These are phyloP conservation scores for Platyrinchus mystaceus DNA, from an alignment of 2,797 vertebrate species.

Conservation along the genomic window DNA sequence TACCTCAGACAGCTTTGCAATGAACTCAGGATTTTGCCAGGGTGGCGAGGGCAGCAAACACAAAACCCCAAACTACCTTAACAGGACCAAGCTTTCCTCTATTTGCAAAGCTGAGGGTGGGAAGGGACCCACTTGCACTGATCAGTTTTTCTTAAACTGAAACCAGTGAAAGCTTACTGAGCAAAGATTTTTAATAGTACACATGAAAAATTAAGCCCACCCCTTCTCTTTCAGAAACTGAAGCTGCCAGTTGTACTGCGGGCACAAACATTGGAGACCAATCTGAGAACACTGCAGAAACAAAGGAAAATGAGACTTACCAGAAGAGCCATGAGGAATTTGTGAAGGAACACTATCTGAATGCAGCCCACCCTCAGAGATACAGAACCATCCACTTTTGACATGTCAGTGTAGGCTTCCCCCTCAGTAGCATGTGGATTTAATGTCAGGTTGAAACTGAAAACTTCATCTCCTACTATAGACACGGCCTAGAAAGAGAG, in stretches of 20 bases:
- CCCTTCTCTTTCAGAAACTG: neutral
- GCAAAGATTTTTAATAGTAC: neutral
- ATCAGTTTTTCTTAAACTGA: neutral
- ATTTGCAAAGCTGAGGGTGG: neutral
- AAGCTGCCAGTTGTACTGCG: neutral
- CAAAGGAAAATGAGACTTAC: slow-evolving; percentile 73
- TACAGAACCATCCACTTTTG: slow-evolving; percentile 88
- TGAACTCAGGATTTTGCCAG: neutral
- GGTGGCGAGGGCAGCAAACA: neutral
- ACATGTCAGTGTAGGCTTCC: slow-evolving; percentile 84
- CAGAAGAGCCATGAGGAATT: slow-evolving; percentile 90
- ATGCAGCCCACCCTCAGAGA: slow-evolving; percentile 91
- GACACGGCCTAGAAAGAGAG: slow-evolving; percentile 87
- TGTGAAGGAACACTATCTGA: slow-evolving; percentile 91
- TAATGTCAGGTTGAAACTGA: slow-evolving; percentile 88
- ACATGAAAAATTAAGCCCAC: neutral
- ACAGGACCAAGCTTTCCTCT: neutral
- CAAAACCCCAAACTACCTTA: neutral
- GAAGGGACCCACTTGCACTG: neutral
- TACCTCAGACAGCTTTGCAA: neutral
- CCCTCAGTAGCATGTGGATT: slow-evolving; percentile 87
- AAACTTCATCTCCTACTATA: slow-evolving; percentile 94
- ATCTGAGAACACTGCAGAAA: neutral
- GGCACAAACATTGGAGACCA: neutral
- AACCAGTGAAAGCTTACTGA: neutral